These are phyloP conservation scores for Schizothorax lantsangensis DNA, from an alignment of 2,797 vertebrate genomes.

Conservation along the genomic window DNA sequence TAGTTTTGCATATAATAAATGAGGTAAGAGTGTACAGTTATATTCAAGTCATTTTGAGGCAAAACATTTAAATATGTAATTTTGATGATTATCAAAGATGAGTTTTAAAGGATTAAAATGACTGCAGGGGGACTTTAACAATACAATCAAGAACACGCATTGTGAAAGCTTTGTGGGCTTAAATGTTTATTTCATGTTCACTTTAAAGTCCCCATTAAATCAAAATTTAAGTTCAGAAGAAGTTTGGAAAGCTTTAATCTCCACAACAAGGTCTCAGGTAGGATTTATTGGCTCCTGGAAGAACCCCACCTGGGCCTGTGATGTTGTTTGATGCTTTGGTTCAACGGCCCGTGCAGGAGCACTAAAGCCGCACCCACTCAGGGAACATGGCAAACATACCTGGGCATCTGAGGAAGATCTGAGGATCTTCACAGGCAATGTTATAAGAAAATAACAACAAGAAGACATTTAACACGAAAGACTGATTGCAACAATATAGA, in stretches of 20 bases:
- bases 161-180: background rate
- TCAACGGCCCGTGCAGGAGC: background rate
- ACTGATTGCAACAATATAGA: background rate
- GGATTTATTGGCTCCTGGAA: slow-evolving; percentile 29
- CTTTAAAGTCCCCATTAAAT: background rate
- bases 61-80: background rate
- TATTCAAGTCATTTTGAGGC: background rate
- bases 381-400: background rate
- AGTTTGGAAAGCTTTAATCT: slow-evolving; percentile 55
- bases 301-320: slow-evolving; percentile 26
- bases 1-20: background rate
- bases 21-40: background rate
- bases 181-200: background rate
- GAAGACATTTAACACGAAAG: background rate
- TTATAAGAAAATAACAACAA: background rate
- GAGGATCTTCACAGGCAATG: background rate
- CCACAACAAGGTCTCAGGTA: slow-evolving; percentile 43
- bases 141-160: background rate
- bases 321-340: slow-evolving; percentile 27
- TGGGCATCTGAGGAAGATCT: slow-evolving; percentile 6
- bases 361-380: background rate
- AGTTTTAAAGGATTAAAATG: background rate
- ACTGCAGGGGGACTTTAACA: background rate
- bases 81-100: background rate
- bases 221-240: slow-evolving; percentile 18